Evolutionary conservation across 2,888 invertebrate species (phyloP).

Genomic region (Therioaphis trifolii): DNA sequence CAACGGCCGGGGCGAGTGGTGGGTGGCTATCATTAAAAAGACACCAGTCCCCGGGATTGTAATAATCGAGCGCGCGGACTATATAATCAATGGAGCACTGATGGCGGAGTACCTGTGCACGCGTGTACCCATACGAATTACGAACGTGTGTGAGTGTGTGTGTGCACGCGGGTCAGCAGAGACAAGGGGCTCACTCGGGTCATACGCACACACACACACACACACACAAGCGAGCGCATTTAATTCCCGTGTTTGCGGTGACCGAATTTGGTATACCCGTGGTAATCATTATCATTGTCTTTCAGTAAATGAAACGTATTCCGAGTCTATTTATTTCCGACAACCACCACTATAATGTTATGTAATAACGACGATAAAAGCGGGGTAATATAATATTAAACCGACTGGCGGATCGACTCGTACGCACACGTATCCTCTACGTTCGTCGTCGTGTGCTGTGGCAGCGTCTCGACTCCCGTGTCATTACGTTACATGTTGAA

Average conservation of each 20-base stretch:
- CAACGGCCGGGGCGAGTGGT: neutral
- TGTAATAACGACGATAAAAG: too few species aligned
- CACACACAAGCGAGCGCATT: neutral
- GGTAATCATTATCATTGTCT: conserved; percentile 33
- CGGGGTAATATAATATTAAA: too few species aligned
- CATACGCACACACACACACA: neutral
- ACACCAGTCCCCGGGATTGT: conserved; percentile 35
- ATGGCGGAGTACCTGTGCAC: neutral
- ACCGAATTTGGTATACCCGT: conserved; percentile 26
- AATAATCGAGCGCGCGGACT: conserved; percentile 16
- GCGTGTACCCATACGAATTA: too few species aligned
- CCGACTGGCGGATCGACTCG: neutral
- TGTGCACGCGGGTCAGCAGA: neutral
- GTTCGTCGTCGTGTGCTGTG: conserved; percentile 3
- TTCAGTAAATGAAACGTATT: conserved; percentile 55
- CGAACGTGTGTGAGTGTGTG: neutral
- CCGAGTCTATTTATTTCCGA: conserved; percentile 45
- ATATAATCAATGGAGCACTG: conserved; percentile 30
- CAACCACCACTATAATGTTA: conserved; percentile 29
- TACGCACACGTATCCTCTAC: neutral
- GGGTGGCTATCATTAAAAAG: conserved; percentile 45
- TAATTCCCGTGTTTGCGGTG: conserved; percentile 34
- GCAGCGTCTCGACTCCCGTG: conserved; percentile 1
- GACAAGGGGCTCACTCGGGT: neutral
- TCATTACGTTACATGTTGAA: neutral